These are phyloP conservation scores for Tautogolabrus adspersus DNA, from an alignment of 2,113 vertebrate species.

Conservation along the genomic window DNA sequence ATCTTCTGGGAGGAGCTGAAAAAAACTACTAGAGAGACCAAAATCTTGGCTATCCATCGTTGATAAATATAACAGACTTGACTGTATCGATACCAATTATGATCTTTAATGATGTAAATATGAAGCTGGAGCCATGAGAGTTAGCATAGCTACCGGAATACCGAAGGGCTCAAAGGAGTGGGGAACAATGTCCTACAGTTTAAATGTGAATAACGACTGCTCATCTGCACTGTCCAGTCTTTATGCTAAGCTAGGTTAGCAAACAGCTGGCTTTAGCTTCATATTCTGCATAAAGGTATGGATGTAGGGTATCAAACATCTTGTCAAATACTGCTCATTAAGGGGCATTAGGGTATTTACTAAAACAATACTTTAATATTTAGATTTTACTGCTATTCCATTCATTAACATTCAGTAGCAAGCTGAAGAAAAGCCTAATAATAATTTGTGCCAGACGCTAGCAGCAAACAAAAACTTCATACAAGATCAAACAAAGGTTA, in stretches of 20 bases:
- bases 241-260: slow-evolving; percentile 11
- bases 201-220: background rate
- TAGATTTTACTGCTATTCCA: background rate
- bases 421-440: too few relatives aligned
- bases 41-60: background rate
- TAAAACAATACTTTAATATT: background rate
- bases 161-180: background rate
- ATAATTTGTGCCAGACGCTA: background rate
- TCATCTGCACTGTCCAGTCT: background rate
- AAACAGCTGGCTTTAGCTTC: background rate
- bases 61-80: background rate
- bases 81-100: background rate
- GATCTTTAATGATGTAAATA: background rate
- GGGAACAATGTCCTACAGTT: background rate
- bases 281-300: background rate
- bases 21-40: background rate
- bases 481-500: background rate
- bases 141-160: background rate
- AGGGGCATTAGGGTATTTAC: background rate
- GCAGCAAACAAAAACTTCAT: background rate
- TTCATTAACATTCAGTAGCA: too few relatives aligned
- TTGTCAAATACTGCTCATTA: background rate
- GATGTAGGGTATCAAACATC: background rate
- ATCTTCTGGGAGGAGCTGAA: background rate
- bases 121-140: background rate